Conservation (phyloP, 2,113 vertebrate species). For the Archilochus colubris region DNA sequence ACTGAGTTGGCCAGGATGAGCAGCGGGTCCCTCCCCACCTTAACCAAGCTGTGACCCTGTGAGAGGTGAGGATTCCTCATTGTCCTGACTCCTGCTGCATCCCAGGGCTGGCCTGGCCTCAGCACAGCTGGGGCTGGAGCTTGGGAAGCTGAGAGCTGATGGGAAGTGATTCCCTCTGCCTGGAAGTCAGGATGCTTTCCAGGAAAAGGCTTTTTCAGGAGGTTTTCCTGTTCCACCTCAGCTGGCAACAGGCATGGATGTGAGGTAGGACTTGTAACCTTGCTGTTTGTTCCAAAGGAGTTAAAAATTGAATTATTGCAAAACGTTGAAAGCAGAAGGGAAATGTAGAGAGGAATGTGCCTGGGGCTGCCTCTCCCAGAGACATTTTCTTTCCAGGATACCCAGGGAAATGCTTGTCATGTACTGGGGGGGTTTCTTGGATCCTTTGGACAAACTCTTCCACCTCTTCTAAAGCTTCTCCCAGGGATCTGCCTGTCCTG, state of each 20-base stretch:
- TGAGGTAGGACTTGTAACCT: neutral
- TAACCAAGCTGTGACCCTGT: neutral
- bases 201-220: neutral
- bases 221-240: neutral
- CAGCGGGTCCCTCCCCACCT: neutral
- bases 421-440: neutral
- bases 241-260: too few relatives aligned
- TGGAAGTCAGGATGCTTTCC: neutral
- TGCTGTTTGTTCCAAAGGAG: neutral
- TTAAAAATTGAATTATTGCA: neutral
- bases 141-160: neutral
- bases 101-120: neutral
- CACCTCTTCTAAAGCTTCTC: neutral
- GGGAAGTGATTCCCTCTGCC: neutral
- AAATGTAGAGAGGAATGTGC: neutral
- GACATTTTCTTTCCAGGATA: neutral
- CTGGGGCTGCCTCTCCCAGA: neutral
- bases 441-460: neutral
- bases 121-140: too few relatives aligned
- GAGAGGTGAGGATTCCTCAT: neutral
- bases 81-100: accelerated
- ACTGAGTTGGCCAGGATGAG: neutral
- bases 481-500: accelerated
- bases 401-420: neutral
- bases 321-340: neutral